Evolutionary conservation across 2,888 invertebrate species (phyloP).

Genomic region (Palloptera scutellata): DNA sequence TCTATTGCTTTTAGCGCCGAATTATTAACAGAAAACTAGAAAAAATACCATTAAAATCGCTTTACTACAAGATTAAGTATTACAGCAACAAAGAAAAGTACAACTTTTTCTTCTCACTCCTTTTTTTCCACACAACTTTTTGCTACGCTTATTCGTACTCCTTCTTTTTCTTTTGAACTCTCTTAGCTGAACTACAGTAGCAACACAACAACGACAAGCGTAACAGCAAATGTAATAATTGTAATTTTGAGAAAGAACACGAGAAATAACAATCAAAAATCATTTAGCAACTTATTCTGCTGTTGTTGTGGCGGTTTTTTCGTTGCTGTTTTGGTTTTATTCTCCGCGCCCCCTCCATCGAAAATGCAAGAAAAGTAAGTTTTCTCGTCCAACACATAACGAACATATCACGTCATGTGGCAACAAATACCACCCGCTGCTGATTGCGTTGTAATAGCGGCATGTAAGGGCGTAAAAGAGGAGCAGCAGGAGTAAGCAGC

Average conservation of each 20-base stretch:
- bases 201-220: conserved; percentile 14
- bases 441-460: background rate
- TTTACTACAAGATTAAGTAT: background rate
- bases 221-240: conserved; percentile 42
- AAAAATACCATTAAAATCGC: background rate
- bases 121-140: background rate
- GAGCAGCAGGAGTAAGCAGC: no score
- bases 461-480: background rate
- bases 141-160: no score
- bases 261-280: conserved; percentile 60
- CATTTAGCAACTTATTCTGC: conserved; percentile 51
- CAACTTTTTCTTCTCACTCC: background rate
- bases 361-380: conserved; percentile 31
- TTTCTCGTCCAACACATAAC: conserved; percentile 24
- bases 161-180: background rate
- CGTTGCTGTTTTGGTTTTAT: conserved; percentile 11
- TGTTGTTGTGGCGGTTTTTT: background rate
- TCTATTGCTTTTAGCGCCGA: background rate
- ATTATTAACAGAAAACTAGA: background rate
- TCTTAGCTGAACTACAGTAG: conserved; percentile 17
- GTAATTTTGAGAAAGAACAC: conserved; percentile 46
- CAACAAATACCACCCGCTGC: conserved; percentile 3
- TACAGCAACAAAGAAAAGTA: background rate
- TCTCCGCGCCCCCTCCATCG: background rate
- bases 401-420: no score